Evolutionary conservation across 1,140 invertebrate species (phyloP).

Genomic region (Hirudo medicinalis): DNA sequence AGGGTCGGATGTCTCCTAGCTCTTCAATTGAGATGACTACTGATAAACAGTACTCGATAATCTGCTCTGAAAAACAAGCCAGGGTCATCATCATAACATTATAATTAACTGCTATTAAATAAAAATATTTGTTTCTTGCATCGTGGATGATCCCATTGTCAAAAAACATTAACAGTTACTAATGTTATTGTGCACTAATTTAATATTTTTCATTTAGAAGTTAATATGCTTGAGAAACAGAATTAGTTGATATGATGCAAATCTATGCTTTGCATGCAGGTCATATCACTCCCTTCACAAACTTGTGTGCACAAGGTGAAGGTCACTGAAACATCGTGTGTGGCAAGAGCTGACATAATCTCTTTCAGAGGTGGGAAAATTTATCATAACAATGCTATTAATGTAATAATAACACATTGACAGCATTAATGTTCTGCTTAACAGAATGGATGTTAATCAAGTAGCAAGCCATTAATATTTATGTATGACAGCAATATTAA

Average conservation of each 20-base stretch:
- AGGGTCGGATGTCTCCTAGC: slow-evolving; percentile 59
- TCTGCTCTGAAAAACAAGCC: slow-evolving; percentile 86
- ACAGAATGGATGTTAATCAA: too few species aligned
- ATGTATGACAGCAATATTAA: too few species aligned
- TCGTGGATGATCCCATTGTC: background rate
- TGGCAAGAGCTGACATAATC: slow-evolving; percentile 83
- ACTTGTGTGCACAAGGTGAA: slow-evolving; percentile 48
- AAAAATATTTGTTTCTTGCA: background rate
- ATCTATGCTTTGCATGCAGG: slow-evolving; percentile 27
- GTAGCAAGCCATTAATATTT: too few species aligned
- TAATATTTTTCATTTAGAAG: too few species aligned
- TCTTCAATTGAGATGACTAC: slow-evolving; percentile 43
- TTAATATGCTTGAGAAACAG: too few species aligned
- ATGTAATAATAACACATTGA: too few species aligned
- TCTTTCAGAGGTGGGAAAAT: slow-evolving; percentile 59
- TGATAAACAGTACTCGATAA: slow-evolving; percentile 75
- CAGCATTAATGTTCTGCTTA: too few species aligned
- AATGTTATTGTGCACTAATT: too few species aligned
- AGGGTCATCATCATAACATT: slow-evolving; percentile 47
- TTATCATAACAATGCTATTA: too few species aligned
- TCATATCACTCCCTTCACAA: slow-evolving; percentile 78
- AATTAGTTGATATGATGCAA: background rate
- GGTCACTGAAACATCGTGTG: slow-evolving; percentile 65
- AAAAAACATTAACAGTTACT: too few species aligned
- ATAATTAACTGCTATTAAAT: background rate